These are phyloP conservation scores for Bombycilla garrulus DNA, from an alignment of 2,113 vertebrate genomes.

Conservation along the genomic window DNA sequence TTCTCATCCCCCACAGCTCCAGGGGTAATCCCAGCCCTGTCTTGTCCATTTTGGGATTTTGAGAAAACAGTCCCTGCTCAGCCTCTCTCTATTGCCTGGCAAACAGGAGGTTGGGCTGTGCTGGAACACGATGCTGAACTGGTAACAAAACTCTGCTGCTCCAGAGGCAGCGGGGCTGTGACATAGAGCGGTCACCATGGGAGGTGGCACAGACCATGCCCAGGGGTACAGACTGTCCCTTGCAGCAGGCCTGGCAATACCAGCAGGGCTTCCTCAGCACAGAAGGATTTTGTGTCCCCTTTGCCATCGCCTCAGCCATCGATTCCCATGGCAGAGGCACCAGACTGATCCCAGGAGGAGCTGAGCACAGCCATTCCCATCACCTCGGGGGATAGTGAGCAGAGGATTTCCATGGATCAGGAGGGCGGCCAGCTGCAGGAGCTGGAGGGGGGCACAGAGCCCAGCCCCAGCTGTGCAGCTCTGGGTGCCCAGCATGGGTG, in stretches of 20 bases:
- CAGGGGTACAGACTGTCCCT: neutral
- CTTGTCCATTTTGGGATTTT: fast-evolving
- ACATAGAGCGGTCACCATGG: neutral
- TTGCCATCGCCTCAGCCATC: neutral
- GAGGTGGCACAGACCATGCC: neutral
- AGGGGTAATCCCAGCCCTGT: neutral
- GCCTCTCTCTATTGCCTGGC: neutral
- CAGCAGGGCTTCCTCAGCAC: neutral
- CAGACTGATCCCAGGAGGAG: neutral
- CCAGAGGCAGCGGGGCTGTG: neutral
- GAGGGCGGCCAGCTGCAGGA: neutral
- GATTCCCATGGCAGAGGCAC: neutral
- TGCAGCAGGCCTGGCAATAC: neutral
- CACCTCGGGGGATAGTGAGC: fast-evolving
- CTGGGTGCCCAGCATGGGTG: fast-evolving
- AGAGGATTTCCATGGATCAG: neutral
- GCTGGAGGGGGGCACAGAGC: neutral
- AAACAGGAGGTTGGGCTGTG: neutral
- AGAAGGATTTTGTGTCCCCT: neutral
- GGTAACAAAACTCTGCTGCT: neutral
- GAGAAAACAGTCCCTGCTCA: neutral
- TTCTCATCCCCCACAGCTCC: neutral
- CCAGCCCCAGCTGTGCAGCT: neutral
- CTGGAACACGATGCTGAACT: neutral
- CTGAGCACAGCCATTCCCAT: neutral